phyloP scores from a whole-genome alignment of 2,113 vertebrate genomes.

The Brachypteracias leptosomus region DNA sequence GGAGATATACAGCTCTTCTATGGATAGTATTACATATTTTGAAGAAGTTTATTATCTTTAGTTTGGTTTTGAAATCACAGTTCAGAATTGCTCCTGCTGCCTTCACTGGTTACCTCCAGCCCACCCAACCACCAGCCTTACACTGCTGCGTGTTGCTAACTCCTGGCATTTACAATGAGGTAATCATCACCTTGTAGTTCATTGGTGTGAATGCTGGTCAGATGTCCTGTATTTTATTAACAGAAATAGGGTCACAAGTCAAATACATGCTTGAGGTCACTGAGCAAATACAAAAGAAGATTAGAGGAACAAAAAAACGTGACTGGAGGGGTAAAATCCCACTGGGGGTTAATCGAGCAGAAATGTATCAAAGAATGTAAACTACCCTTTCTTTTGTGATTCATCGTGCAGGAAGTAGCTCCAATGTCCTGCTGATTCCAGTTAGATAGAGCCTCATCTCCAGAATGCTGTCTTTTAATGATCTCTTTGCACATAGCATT shows the following conservation, averaged over 20 bases:
- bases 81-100: neutral
- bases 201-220: slow-evolving; percentile 61
- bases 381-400: slow-evolving; percentile 59
- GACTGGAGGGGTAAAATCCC: slow-evolving; percentile 60
- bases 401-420: slow-evolving; percentile 6
- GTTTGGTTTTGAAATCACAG: neutral
- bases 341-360: slow-evolving; percentile 67
- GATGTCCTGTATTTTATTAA: slow-evolving; percentile 74
- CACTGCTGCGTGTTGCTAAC: neutral
- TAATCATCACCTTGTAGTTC: slow-evolving; percentile 66
- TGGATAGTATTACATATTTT: neutral
- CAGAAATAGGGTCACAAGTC: slow-evolving; percentile 82
- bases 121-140: neutral
- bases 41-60: neutral
- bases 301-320: slow-evolving; percentile 77
- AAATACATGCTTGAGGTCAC: slow-evolving; percentile 81
- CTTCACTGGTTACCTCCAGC: neutral
- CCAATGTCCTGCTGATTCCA: slow-evolving; percentile 9
- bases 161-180: slow-evolving; percentile 46
- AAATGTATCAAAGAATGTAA: slow-evolving; percentile 61
- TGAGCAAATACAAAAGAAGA: slow-evolving; percentile 78
- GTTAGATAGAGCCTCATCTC: slow-evolving; percentile 2
- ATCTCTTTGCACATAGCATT: neutral
- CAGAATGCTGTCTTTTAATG: neutral
- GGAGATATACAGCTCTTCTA: neutral